Evolutionary conservation across 2,113 vertebrate species (phyloP), one percentile per base, ranked within the genome.

Genomic region (Sciurus niger): DNA sequence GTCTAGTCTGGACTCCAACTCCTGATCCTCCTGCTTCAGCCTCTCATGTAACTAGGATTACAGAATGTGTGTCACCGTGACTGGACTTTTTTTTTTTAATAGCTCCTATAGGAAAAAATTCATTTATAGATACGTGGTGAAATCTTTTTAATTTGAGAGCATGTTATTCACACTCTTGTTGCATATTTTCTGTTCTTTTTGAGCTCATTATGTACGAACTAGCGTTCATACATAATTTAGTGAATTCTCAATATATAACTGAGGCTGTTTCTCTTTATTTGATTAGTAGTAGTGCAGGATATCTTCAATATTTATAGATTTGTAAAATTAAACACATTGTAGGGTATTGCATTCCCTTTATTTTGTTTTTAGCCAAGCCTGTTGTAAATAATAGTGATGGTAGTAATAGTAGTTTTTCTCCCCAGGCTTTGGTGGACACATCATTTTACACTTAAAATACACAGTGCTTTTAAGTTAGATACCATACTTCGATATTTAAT

Each of bases 281-380:
- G 63, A 40, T 92, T 86, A 70, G 22, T 90, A 78, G 70, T 88
- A 83, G 87, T 77, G 30, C 3, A 88, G 40, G 30, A 87, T 53
- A 82, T 65, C 40, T 67, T 94, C 7, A 79, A 22, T 65, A 76
- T 85, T 88, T 96, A 32, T 24, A 58, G 25, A 9, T 51, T 94
- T 93, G 96, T 48, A 24, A 89, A 96, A 63, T 77, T 95, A 84
- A 95, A 77, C 14, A 34, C 60, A 73, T 87, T 80, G 68, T 74
- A 30, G 88, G 11, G 11, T 90, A 4, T 74, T 93, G 89, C 89
- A 67, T 22, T 90, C 87, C 1, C 4, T 92, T 43, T n/a, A 34
- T 89, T 30, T 93, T 37, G 48, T 70, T 55, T 5, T 84, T 92
- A 67, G 76, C 51, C 53, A 92, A 1, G 14, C 30, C 32, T 17